phyloP scores from a whole-genome alignment of 2,888 invertebrate species.

The Clusia tigrina region DNA sequence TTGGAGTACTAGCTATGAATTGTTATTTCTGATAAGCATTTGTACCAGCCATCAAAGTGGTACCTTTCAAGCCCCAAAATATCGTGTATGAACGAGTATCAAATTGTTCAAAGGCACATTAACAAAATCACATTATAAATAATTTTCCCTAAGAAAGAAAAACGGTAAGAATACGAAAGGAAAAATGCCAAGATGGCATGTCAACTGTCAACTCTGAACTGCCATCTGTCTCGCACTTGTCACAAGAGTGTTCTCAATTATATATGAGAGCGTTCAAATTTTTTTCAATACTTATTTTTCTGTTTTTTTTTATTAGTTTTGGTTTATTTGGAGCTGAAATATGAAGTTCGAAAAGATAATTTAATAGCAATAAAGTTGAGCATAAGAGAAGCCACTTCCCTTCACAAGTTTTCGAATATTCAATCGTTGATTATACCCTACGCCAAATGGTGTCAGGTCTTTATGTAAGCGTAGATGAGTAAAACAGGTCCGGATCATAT shows the following conservation, averaged over 20 bases:
- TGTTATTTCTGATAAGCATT: too few relatives aligned
- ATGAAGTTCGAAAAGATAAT: constrained; percentile 56
- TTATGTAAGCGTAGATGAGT: too few relatives aligned
- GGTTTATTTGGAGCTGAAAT: constrained; percentile 41
- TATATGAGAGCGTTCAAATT: constrained; percentile 17
- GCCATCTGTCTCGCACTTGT: constrained; percentile 33
- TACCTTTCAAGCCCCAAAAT: neutral
- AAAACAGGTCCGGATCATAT: too few relatives aligned
- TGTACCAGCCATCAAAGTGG: neutral
- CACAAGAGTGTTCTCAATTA: constrained; percentile 40
- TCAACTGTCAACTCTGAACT: neutral
- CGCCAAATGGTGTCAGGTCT: too few relatives aligned
- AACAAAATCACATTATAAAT: constrained; percentile 1
- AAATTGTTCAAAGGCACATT: neutral
- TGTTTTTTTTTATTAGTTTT: neutral
- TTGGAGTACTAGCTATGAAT: neutral
- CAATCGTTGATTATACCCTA: too few relatives aligned
- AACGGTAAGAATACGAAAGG: neutral
- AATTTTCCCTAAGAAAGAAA: neutral
- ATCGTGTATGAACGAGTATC: neutral
- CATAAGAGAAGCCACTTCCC: neutral
- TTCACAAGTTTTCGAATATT: neutral
- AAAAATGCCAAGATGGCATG: constrained; percentile 11
- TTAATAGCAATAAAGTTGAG: constrained; percentile 27
- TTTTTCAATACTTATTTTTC: constrained; percentile 7